These are phyloP conservation scores for Lacanobia wlatinum DNA, from an alignment of 2,888 invertebrate species.

Conservation along the genomic window DNA sequence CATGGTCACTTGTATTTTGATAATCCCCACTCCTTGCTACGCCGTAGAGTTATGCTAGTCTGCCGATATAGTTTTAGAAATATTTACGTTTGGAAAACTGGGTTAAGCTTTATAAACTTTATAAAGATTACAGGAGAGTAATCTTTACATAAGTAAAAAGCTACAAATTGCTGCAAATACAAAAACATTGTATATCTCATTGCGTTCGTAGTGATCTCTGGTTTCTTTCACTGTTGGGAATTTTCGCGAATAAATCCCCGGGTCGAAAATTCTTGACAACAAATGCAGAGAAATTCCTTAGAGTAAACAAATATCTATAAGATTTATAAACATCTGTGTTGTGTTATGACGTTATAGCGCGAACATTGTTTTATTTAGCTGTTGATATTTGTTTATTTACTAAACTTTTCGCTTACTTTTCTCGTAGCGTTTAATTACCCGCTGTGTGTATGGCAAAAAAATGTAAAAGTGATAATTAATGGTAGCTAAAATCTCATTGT, in stretches of 20 bases:
- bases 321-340: constrained; percentile 62
- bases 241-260: constrained; percentile 51
- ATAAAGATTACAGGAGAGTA: not conserved
- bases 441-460: not conserved
- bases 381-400: constrained; percentile 29
- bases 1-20: constrained; percentile 51
- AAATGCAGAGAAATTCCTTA: constrained; percentile 46
- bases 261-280: constrained; percentile 47
- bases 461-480: not conserved
- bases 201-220: constrained; percentile 42
- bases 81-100: constrained; percentile 20
- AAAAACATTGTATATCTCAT: constrained; percentile 30
- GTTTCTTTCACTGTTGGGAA: constrained; percentile 51
- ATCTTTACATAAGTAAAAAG: constrained; percentile 34
- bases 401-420: not conserved
- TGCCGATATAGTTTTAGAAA: constrained; percentile 12
- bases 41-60: constrained; percentile 11
- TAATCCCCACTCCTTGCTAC: constrained; percentile 46
- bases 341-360: constrained; percentile 43
- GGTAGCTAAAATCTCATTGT: not conserved
- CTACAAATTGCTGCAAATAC: constrained; percentile 29
- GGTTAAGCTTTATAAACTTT: constrained; percentile 26
- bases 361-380: constrained; percentile 40
- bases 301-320: constrained; percentile 62
- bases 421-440: not conserved